Conservation (phyloP, 2,888 invertebrate genomes). For the Luffia ferchaultella region DNA sequence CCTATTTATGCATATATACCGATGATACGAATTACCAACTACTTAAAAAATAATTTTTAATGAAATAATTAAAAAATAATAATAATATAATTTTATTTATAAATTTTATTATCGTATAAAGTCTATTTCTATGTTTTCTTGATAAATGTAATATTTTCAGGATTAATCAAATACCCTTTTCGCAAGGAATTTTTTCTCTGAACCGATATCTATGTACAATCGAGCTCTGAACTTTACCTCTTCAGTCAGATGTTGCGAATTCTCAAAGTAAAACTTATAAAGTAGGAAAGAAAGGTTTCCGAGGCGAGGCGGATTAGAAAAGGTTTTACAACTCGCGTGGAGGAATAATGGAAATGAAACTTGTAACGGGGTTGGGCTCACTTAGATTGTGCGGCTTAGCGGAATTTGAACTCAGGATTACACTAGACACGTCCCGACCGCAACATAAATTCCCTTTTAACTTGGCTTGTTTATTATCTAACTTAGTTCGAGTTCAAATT, state of each 20-base stretch:
- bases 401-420: slow-evolving; percentile 41
- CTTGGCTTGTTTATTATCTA: slow-evolving; percentile 26
- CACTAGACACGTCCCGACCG: slow-evolving; percentile 43
- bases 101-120: too few relatives aligned
- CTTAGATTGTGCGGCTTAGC: slow-evolving; percentile 43
- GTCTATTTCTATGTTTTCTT: too few relatives aligned
- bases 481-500: not conserved
- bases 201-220: not conserved
- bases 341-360: slow-evolving; percentile 45
- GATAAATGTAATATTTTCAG: too few relatives aligned
- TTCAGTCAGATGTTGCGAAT: slow-evolving; percentile 1
- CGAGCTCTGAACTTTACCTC: not conserved
- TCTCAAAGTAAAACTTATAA: slow-evolving; percentile 5
- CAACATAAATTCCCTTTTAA: slow-evolving; percentile 44
- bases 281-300: slow-evolving; percentile 1
- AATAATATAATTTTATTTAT: too few relatives aligned
- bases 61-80: too few relatives aligned
- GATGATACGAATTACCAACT: too few relatives aligned
- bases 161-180: too few relatives aligned
- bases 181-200: not conserved
- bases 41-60: too few relatives aligned
- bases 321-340: slow-evolving; percentile 18
- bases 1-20: too few relatives aligned
- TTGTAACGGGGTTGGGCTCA: slow-evolving; percentile 42
- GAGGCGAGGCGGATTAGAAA: slow-evolving; percentile 32